A percentile compares a stretch with the other conserved stretches of the same genome.
phyloP scores from a whole-genome alignment of 2,888 invertebrate genomes.

The Apeira syringaria region DNA sequence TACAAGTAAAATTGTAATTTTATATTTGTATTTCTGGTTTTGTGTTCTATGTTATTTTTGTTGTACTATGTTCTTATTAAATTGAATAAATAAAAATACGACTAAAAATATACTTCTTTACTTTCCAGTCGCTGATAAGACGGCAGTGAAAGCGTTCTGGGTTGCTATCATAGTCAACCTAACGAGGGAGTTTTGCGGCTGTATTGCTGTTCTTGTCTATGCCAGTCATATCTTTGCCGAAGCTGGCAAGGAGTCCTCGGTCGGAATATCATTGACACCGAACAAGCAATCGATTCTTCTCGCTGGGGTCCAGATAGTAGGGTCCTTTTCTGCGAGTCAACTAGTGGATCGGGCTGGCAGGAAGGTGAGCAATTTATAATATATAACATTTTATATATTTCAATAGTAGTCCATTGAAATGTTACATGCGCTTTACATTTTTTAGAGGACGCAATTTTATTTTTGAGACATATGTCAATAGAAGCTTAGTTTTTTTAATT shows the following conservation, averaged over 20 bases:
- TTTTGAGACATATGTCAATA: no score
- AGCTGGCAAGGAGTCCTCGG: slow-evolving; percentile 53
- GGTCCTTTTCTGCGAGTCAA: slow-evolving; percentile 73
- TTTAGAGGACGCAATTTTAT: no score
- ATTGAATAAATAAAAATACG: no score
- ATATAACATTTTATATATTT: no score
- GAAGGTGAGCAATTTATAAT: no score
- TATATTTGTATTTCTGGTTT: no score
- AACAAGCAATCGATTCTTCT: slow-evolving; percentile 73
- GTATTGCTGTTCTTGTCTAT: slow-evolving; percentile 73
- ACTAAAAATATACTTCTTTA: neutral
- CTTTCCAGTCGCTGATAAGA: slow-evolving; percentile 60
- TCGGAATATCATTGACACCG: slow-evolving; percentile 60
- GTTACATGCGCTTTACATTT: no score
- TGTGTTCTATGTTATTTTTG: no score
- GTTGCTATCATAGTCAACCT: slow-evolving; percentile 72
- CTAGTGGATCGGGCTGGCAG: slow-evolving; percentile 69
- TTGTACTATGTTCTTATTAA: no score
- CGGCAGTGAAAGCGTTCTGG: slow-evolving; percentile 71
- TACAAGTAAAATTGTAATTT: no score
- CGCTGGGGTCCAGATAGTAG: slow-evolving; percentile 69
- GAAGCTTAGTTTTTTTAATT: no score
- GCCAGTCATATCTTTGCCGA: slow-evolving; percentile 73
- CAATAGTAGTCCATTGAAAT: no score
- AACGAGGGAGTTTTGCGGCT: slow-evolving; percentile 73